Base-by-base conservation (phyloP, 2,113 vertebrate genomes). In the Ellobius talpinus region DNA sequence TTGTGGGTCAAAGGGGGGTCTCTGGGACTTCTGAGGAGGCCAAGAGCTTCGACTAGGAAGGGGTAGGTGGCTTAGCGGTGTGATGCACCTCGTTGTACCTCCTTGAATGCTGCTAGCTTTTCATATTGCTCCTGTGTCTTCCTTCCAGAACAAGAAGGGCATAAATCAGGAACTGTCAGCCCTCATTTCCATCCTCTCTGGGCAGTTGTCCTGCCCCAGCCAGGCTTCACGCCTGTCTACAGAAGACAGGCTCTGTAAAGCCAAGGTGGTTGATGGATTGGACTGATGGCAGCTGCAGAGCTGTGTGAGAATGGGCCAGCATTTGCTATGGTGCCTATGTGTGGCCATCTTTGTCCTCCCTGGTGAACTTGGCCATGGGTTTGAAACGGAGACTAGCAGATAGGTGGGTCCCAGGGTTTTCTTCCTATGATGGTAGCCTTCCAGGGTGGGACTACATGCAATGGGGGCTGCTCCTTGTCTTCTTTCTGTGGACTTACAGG, bases 101-200 rank as follows among this genome's bases (percentile, higher is more conserved):
- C 50, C 72, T 45, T 4, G 63, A 87, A 79, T 29, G 55, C 68
- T n/a, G 5, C 89, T 91, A 88, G 87, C 77, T 82, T 95, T 91
- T 78, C 63, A 87, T 50, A 19, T 70, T 58, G 58, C 94, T 93
- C 86, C 82, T 66, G 77, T 78, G 70, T 79, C 96, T 96, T 81
- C 39, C 79, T 96, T 78, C n/a, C 68, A 93, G 79, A 87, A 68
- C 65, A 85, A 91, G 96, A 93, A 31, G 90, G 50, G 92, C 79
- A 84, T 52, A 87, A 76, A 88, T 96, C 55, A 87, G 96, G 82
- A 93, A 42, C 58, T 87, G 58, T 93, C 96, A 63, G 31, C 0
- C 1, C 45, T 93, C 72, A 72, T 97, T 85, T 70, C 82, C 47
- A 14, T 90, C 52, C 17, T 29, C 1, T 33, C 52, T 0, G 11